A percentile compares a stretch with the other conserved stretches of the same genome.
Evolutionary conservation across 1,140 invertebrate species (phyloP).

Genomic region (Drosophila athabasca): DNA sequence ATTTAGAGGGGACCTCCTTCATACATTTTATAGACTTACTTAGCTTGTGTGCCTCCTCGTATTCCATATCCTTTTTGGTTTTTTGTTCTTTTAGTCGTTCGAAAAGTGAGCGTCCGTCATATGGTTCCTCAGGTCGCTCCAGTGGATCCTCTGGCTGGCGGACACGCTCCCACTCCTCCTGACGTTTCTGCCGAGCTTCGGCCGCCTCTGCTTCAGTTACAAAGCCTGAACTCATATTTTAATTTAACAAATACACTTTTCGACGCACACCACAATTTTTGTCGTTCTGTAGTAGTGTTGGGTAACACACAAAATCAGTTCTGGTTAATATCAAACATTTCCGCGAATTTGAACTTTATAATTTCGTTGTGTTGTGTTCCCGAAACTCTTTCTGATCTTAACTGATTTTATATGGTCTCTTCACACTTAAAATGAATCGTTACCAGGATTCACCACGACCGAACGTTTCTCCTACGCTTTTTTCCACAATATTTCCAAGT

Average conservation of each 20-base stretch:
- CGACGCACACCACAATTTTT: not conserved
- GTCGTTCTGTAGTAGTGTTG: not conserved
- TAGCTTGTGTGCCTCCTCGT: slow-evolving; percentile 96
- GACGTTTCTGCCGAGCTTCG: slow-evolving; percentile 90
- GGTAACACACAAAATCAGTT: not conserved
- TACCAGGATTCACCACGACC: no score
- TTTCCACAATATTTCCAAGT: no score
- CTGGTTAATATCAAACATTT: not conserved
- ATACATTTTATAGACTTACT: slow-evolving; percentile 86
- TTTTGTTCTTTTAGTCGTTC: slow-evolving; percentile 96
- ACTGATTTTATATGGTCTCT: no score
- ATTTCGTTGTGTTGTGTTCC: no score
- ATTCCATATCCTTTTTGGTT: slow-evolving; percentile 94
- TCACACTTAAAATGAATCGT: no score
- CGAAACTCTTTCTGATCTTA: no score
- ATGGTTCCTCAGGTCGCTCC: slow-evolving; percentile 93
- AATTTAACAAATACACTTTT: slow-evolving; percentile 6
- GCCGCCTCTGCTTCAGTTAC: slow-evolving; percentile 93
- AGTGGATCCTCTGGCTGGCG: slow-evolving; percentile 93
- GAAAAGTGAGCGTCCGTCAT: slow-evolving; percentile 93
- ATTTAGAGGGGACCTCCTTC: not conserved
- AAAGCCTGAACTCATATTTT: slow-evolving; percentile 93
- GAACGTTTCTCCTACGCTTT: no score
- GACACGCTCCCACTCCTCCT: slow-evolving; percentile 98
- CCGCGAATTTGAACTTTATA: no score